Evolutionary conservation across 1,140 invertebrate species (phyloP), one percentile per base, ranked within the genome.

Genomic region (Dolichoris vasculosae): DNA sequence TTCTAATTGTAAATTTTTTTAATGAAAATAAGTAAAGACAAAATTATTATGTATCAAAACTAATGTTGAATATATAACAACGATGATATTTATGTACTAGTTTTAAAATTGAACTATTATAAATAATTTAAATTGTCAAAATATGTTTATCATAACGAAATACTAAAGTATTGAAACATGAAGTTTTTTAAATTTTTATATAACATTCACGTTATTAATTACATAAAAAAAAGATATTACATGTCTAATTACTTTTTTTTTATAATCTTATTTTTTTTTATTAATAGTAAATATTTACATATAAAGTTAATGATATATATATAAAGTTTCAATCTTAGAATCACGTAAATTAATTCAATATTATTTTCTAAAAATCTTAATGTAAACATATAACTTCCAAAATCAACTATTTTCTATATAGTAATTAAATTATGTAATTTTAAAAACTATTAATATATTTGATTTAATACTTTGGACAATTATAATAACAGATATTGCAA

Each of bases 161-260:
- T 64, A 75, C 80, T 69, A 82, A 86, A 55, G 69, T 86, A 86
- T 69, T 86, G 73, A 82, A 75, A 23, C 38, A 26, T 55, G 43
- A 55, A 64, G 59, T 78, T 86, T 77, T 82, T 67, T 46, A 86
- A 82, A 82, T 82, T 86, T 86, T 86, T 83, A 77, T 82, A 78
- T 20, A 32, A 26, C 30, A 77, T n/a, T 77, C n/a, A 17, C 55
- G 15, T 77, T 15, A 35, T 51, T 46, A 67, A 13, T 23, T 15
- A 67, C 13, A 67, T 67, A 32, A 32, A 67, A 67, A 59, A 59
- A 26, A 26, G 3, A 59, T 4, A 26, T 59, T 59, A 26, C 26
- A 67, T 67, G n/a, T n/a, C n/a, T n/a, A n/a, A n/a, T n/a, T n/a
- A n/a, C 4, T 17, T 11, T 67, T 11, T 67, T 67, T 67, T 67